Conservation (phyloP, 2,797 vertebrate species). For the Antrozous pallidus region DNA sequence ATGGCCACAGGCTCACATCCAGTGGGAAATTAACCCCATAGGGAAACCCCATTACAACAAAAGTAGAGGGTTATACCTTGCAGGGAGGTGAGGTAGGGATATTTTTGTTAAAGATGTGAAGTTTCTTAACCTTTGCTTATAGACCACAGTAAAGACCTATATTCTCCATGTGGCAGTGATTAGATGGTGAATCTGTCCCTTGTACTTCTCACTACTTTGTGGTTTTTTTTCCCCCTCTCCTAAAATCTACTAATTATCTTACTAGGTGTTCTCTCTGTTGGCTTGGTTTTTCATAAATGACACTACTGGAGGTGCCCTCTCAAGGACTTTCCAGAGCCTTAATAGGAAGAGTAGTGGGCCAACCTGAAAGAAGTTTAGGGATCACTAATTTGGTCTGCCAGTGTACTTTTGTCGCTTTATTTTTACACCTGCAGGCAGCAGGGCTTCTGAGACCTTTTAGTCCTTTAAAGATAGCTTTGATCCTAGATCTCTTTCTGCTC, state of each 20-base stretch:
- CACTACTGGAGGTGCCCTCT: slow-evolving; percentile 70
- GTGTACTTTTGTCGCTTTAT: slow-evolving; percentile 74
- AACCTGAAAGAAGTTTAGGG: slow-evolving; percentile 71
- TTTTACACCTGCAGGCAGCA: slow-evolving; percentile 78
- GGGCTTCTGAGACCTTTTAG: slow-evolving; percentile 77
- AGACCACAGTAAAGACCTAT: slow-evolving; percentile 44
- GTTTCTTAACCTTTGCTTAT: slow-evolving; percentile 70
- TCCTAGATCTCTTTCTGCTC: slow-evolving; percentile 77
- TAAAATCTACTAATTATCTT: slow-evolving; percentile 77
- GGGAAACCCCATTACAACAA: slow-evolving; percentile 56
- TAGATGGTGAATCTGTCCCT: slow-evolving; percentile 48
- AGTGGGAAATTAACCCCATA: slow-evolving; percentile 60
- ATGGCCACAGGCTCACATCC: slow-evolving; percentile 27
- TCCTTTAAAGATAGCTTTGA: slow-evolving; percentile 78
- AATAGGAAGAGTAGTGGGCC: slow-evolving; percentile 72
- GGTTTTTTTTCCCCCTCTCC: background rate
- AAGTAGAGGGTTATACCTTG: slow-evolving; percentile 63
- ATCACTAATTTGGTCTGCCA: slow-evolving; percentile 73
- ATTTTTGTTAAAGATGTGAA: slow-evolving; percentile 74
- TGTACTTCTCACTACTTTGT: slow-evolving; percentile 63
- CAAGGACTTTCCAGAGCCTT: slow-evolving; percentile 73
- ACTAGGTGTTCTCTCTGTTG: slow-evolving; percentile 64
- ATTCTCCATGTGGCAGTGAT: slow-evolving; percentile 53
- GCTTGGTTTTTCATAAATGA: slow-evolving; percentile 69
- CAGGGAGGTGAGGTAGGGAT: slow-evolving; percentile 34